Evolutionary conservation across 2,113 vertebrate genomes (phyloP).

Genomic region (Siniperca knerii): DNA sequence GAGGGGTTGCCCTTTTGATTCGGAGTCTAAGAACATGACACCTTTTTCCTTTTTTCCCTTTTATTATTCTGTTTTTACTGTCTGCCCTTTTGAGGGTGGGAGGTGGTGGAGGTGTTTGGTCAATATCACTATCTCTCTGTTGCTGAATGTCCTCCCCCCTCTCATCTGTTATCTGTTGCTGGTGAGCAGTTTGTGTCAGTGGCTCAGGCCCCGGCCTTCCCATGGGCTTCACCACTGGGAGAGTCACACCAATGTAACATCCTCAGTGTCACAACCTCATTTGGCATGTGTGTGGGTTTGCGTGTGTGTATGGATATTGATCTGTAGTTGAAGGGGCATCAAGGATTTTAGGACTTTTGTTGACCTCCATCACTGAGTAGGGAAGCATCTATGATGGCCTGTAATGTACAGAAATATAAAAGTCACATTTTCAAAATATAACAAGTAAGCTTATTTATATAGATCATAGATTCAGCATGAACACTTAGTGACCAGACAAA

Average conservation of each 20-base stretch:
- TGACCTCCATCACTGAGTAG: neutral
- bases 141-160: neutral
- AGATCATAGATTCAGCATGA: neutral
- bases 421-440: neutral
- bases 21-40: constrained; percentile 53
- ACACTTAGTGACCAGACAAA: neutral
- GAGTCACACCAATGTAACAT: constrained; percentile 4
- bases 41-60: constrained; percentile 49
- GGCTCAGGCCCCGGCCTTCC: constrained; percentile 32
- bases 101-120: constrained; percentile 48
- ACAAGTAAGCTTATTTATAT: neutral
- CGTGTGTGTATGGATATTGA: neutral
- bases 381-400: neutral
- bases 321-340: neutral
- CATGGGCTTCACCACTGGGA: neutral
- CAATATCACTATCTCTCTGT: constrained; percentile 53
- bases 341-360: neutral
- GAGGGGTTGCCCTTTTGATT: constrained; percentile 63
- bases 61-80: constrained; percentile 63
- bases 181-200: constrained; percentile 26
- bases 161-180: constrained; percentile 34
- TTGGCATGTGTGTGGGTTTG: neutral
- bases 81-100: constrained; percentile 32
- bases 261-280: neutral
- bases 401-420: neutral